Conservation (phyloP, 2,888 invertebrate genomes). For the Zygaena filipendulae region DNA sequence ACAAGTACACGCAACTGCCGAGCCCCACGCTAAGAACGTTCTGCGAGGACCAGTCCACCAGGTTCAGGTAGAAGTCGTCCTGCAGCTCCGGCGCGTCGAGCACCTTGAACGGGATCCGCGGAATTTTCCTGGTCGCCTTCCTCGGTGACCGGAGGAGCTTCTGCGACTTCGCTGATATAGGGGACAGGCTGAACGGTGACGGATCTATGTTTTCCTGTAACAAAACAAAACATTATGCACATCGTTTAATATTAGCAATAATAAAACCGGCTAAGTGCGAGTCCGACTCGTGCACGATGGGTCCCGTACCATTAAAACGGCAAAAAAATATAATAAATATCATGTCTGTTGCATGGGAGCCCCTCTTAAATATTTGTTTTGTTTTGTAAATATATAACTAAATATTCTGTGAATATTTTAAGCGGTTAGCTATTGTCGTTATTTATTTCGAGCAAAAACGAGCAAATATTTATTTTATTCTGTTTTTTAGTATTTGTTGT, state of each 20-base stretch:
- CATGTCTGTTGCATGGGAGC: neutral
- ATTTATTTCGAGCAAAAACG: neutral
- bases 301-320: neutral
- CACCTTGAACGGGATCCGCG: slow-evolving; percentile 97
- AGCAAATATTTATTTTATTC: neutral
- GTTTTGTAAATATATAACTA: neutral
- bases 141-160: slow-evolving; percentile 93
- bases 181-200: slow-evolving; percentile 93
- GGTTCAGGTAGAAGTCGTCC: slow-evolving; percentile 98
- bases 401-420: neutral
- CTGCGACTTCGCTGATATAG: slow-evolving; percentile 95
- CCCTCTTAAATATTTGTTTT: neutral
- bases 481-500: neutral
- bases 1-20: slow-evolving; percentile 97
- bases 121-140: slow-evolving; percentile 98
- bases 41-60: slow-evolving; percentile 99
- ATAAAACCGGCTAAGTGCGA: neutral
- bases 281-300: neutral
- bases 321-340: neutral
- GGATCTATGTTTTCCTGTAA: slow-evolving; percentile 82
- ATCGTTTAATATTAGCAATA: too few relatives aligned
- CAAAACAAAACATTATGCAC: slow-evolving; percentile 22
- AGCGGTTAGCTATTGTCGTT: neutral
- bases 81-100: slow-evolving; percentile 96
- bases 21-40: slow-evolving; percentile 98